Evolutionary conservation across 2,797 vertebrate genomes (phyloP), one percentile per base, ranked within the genome.

Genomic region (Semotilus atromaculatus): DNA sequence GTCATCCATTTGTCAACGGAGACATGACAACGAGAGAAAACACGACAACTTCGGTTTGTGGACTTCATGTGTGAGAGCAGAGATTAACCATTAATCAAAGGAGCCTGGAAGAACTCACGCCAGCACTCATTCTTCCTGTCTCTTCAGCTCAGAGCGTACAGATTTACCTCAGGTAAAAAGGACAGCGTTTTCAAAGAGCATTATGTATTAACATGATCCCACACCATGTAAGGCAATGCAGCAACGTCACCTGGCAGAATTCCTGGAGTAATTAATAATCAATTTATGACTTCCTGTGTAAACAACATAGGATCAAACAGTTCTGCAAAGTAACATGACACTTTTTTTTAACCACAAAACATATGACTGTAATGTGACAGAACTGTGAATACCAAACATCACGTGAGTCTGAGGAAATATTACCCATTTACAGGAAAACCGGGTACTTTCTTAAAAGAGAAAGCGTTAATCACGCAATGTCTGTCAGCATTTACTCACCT

Each of bases 31-130:
- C 43, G 1, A 66, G 34, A 67, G 60, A 29, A 55, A 76, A 83
- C 60, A 67, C 26, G 6, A 29, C 53, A 48, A 19, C 53, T 82
- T 36, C 2, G 26, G 40, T 74, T 38, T 82, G 43, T 21, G 58
- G 31, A 55, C 34, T 55, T 67, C 45, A 13, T 62, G 53, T 36
- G 72, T 36, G 29, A 75, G 73, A 80, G 6, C 62, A 34, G 11
- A 81, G n/a, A 84, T 84, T 70, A 84, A 77, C 64, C 48, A 84
- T 84, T 84, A 84, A 84, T 84, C 62, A 58, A 58, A 66, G 31
- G 18, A n/a, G 34, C 72, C 53, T 58, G 53, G 11, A 81, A 36
- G 36, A 58, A 67, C 62, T 51, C 45, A 87, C 40, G 18, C 73
- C 45, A 64, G 45, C 79, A 31, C 29, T 14, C 31, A 14, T 4